Base-by-base conservation (phyloP, 1,140 invertebrate species). In the Tribolium castaneum region DNA sequence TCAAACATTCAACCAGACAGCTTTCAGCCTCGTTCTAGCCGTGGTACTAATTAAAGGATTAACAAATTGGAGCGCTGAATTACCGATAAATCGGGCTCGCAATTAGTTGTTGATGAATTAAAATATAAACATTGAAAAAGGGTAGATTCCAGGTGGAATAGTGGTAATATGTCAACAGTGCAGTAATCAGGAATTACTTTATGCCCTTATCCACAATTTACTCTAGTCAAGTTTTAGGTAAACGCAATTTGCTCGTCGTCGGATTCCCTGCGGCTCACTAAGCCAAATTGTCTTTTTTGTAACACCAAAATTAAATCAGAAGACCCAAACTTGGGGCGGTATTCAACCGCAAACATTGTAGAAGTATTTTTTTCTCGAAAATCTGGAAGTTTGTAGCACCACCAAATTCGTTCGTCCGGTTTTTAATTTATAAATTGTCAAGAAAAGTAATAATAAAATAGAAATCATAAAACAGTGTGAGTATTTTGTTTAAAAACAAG, bases 41-140 rank as follows among this genome's bases (percentile, higher is more conserved):
- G 4, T 66, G 12, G n/a, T n/a, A 66, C 30, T 66, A 66, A 66
- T 66, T 66, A 66, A 66, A 34, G 59, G 59, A 66, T 66, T 66
- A 66, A 39, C 59, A 66, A 66, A 66, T 66, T 66, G 34, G 59
- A 13, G 30, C 56, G 22, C 56, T 62, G 25, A 19, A 62, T 62
- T 62, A 19, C 59, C 14, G 10, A 66, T 30, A 66, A 35, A 13
- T 35, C 59, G 25, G 35, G 54, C 22, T 25, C 1, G 54, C 25
- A 59, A 59, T 59, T 30, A 22, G 25, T 35, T 12, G 59, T 66
- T 66, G 3, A 35, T 16, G 22, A 12, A 12, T 34, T 35, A 34
- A 59, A 59, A 59, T 19, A 52, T 7, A 52, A 19, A 52, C 51
- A 52, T 45, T n/a, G 3, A 13, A 13, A 13, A 51, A 51, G 6